A percentile compares a stretch with the other conserved stretches of the same genome.
These are phyloP conservation scores for Phthorimaea operculella DNA, from an alignment of 1,140 invertebrate genomes.

Conservation along the genomic window DNA sequence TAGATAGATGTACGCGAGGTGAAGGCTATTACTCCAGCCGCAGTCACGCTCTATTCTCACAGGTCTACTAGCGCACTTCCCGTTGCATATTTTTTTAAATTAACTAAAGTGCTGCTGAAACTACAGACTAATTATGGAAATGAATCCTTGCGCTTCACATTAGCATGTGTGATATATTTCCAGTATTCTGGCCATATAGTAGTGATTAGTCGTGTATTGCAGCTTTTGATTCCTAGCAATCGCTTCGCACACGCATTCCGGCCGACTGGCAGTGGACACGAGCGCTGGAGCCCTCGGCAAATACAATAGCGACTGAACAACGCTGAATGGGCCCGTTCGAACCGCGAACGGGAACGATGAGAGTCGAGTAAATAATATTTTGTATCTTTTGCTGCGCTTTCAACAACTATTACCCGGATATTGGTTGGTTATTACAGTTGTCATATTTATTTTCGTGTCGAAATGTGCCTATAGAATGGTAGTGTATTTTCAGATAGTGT, in stretches of 20 bases:
- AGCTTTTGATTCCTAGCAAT: slow-evolving; percentile 34
- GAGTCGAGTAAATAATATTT: slow-evolving; percentile 15
- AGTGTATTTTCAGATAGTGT: too few relatives aligned
- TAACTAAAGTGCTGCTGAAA: not conserved
- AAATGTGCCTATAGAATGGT: too few relatives aligned
- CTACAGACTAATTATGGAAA: not conserved
- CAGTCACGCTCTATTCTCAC: slow-evolving; percentile 33
- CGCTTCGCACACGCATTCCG: slow-evolving; percentile 31
- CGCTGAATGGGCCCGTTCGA: slow-evolving; percentile 37
- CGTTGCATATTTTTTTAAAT: slow-evolving; percentile 20
- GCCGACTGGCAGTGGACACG: slow-evolving; percentile 57
- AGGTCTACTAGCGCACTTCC: slow-evolving; percentile 19
- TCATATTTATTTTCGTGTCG: too few relatives aligned
- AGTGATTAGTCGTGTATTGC: slow-evolving; percentile 29
- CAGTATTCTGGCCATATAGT: not conserved
- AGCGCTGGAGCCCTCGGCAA: slow-evolving; percentile 52
- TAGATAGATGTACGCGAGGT: slow-evolving; percentile 25
- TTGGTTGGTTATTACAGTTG: not conserved
- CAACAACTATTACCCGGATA: not conserved
- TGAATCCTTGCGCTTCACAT: not conserved
- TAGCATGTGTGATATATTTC: not conserved
- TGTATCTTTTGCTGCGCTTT: not conserved
- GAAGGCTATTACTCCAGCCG: slow-evolving; percentile 37
- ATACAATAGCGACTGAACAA: slow-evolving; percentile 50
- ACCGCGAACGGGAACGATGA: slow-evolving; percentile 35